Base-by-base conservation (phyloP, 2,888 invertebrate species). In the Sphinx pinastri region DNA sequence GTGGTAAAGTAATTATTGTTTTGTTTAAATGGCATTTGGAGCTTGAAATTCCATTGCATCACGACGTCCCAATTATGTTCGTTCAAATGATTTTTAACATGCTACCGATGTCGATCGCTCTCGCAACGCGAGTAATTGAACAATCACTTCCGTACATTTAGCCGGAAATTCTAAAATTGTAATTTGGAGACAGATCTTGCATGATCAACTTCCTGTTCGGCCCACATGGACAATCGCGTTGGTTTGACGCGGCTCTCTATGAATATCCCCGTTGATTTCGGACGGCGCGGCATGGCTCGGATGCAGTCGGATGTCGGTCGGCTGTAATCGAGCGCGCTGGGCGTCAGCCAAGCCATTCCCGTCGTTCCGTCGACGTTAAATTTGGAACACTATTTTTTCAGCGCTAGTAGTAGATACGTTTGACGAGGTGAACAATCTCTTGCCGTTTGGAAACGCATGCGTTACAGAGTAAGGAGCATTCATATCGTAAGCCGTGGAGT, bases 341-440 rank as follows among this genome's bases (percentile, higher is more conserved):
- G 91, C 88, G 88, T 79, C 80, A 85, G 93, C 93, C 93, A 93
- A 93, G 84, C 84, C 86, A 84, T 90, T 90, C 90, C 90, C 91
- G 88, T 84, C 89, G 89, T 86, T 88, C 86, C 85, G 81, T 77
- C 85, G 84, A 83, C 89, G 90, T 92, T 93, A 93, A 91, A 88
- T 92, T 94, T 93, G 90, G 93, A 93, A 88, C 90, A 88, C 84
- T 79, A 82, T 88, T 92, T 92, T 92, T 90, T 87, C 82, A 83
- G 79, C 81, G 78, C 79, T 76, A 81, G 81, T 88, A 86, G 86
- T 87, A 87, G 86, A 85, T 85, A 82, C 83, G 83, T 83, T 81
- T 82, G 84, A 82, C 83, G 91, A 93, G 93, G 92, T 93, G 92
- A 93, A 93, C 88, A 93, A 92, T 93, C 93, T 93, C 91, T 84